Evolutionary conservation across 2,113 vertebrate genomes (phyloP).

Genomic region (Pterocles burchelli): DNA sequence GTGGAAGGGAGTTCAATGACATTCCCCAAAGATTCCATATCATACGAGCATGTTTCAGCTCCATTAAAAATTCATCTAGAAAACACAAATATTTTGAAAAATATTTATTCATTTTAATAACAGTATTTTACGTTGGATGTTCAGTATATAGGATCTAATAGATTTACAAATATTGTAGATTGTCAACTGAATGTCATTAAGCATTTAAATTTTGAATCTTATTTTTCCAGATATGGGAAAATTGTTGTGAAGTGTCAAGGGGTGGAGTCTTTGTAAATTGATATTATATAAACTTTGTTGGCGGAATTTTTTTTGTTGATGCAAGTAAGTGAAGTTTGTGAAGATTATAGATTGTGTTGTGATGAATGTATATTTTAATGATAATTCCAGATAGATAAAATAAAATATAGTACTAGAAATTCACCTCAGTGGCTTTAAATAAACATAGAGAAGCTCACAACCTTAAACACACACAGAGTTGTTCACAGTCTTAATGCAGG

Average conservation of each 20-base stretch:
- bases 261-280: background rate
- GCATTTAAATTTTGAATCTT: background rate
- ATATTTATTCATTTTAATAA: background rate
- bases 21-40: background rate
- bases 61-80: background rate
- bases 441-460: background rate
- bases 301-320: background rate
- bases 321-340: rapidly evolving
- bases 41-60: background rate
- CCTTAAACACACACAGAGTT: background rate
- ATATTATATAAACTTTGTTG: background rate
- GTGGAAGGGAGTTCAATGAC: background rate
- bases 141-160: background rate
- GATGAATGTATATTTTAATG: background rate
- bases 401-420: background rate
- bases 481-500: background rate
- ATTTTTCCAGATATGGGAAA: background rate
- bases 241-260: rapidly evolving
- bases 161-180: background rate
- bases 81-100: background rate
- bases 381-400: background rate
- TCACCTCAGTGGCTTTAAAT: background rate
- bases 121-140: background rate
- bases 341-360: background rate
- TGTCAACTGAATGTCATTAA: background rate